phyloP scores from a whole-genome alignment of 2,888 invertebrate species.

The Hedychridium roseum region DNA sequence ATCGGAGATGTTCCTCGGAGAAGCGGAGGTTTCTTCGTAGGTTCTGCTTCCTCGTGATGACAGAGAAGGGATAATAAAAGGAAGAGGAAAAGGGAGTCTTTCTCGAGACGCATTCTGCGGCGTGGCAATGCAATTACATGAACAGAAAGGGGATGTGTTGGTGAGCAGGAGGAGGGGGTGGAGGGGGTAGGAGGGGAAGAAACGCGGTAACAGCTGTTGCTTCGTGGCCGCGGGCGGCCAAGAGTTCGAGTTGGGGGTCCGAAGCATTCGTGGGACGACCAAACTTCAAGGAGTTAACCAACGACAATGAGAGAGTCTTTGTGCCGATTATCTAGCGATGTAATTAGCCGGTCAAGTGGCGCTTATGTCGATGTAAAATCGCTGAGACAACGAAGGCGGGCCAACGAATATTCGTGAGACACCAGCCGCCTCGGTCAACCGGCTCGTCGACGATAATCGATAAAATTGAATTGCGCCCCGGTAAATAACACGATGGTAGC shows the following conservation, averaged over 20 bases:
- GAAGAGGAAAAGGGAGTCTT: neutral
- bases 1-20: neutral
- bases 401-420: conserved; percentile 39
- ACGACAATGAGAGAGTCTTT: neutral
- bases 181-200: too few relatives aligned
- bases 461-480: conserved; percentile 46
- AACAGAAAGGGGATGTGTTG: too few relatives aligned
- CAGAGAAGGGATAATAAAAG: too few relatives aligned
- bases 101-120: neutral
- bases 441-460: conserved; percentile 42
- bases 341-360: too few relatives aligned
- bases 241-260: conserved; percentile 5
- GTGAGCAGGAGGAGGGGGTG: too few relatives aligned
- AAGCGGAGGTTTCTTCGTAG: too few relatives aligned
- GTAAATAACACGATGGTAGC: conserved; percentile 33
- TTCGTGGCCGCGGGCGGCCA: conserved; percentile 28
- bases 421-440: conserved; percentile 25
- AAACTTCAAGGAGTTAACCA: too few relatives aligned
- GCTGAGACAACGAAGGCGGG: too few relatives aligned
- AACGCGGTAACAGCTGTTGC: conserved; percentile 50
- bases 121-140: conserved; percentile 13
- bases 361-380: too few relatives aligned
- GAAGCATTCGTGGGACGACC: too few relatives aligned
- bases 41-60: too few relatives aligned
- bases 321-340: too few relatives aligned